Evolutionary conservation across 2,888 invertebrate genomes (phyloP).

Genomic region (Cremastinae sp.): DNA sequence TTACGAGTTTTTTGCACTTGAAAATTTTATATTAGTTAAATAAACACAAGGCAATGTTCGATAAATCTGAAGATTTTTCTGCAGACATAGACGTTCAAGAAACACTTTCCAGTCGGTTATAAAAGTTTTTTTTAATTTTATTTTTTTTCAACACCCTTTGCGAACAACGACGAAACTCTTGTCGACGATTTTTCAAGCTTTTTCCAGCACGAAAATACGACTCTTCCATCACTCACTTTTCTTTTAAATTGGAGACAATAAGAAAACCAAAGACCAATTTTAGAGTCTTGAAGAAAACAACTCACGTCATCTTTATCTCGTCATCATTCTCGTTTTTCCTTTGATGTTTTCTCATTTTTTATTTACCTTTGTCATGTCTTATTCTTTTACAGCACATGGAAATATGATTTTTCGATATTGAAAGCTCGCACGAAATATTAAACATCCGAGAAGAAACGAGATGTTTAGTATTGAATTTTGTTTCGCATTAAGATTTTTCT

Average conservation of each 20-base stretch:
- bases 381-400: constrained; percentile 21
- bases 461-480: background rate
- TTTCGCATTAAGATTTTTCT: constrained; percentile 20
- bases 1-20: too few relatives aligned
- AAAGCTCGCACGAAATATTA: constrained; percentile 22
- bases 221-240: constrained; percentile 24
- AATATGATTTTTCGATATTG: constrained; percentile 28
- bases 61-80: too few relatives aligned
- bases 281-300: constrained; percentile 16
- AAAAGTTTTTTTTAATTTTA: background rate
- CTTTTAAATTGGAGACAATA: constrained; percentile 7
- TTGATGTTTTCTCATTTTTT: constrained; percentile 4
- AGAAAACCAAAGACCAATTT: constrained; percentile 23
- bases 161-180: background rate
- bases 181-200: constrained; percentile 17
- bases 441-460: background rate
- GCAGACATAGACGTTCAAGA: too few relatives aligned
- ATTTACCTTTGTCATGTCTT: background rate
- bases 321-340: constrained; percentile 30
- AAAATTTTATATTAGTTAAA: too few relatives aligned
- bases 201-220: constrained; percentile 7
- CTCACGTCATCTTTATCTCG: constrained; percentile 45
- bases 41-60: too few relatives aligned
- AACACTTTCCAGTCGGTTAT: too few relatives aligned
- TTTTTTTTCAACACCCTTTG: background rate